Evolutionary conservation across 2,797 vertebrate species (phyloP), one percentile per base, ranked within the genome.

Genomic region (Sebastes goodei): DNA sequence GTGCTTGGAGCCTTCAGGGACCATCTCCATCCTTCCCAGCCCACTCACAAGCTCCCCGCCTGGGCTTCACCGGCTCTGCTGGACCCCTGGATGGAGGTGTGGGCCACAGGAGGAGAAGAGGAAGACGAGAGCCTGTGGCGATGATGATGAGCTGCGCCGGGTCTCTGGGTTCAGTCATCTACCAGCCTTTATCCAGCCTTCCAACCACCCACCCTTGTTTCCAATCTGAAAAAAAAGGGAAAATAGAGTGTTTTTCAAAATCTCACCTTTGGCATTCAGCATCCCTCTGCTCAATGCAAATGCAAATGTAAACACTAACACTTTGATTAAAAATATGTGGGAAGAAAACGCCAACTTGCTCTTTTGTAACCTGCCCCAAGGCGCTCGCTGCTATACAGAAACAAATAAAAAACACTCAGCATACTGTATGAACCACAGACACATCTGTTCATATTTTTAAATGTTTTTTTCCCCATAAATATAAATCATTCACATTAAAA

Each of bases 291-390:
- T 92, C 91, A 86, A 94, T 94, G 92, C 90, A 93, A 94, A 95
- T 94, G 91, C 91, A 92, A 93, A 94, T 94, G 92, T 92, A 94
- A 94, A 95, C 92, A 91, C 91, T 92, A 93, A 91, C 90, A 93
- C 94, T 94, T 94, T 94, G 94, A 95, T 94, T 94, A 94, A 92
- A 94, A 93, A 93, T 92, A 92, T 93, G 93, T 93, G 93, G 91
- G 92, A 93, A 92, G 92, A 92, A 92, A 94, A 94, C 89, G 66
- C 88, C 93, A 94, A 93, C 92, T 91, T 92, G 92, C 89, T 93
- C 93, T 93, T 94, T 92, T 89, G 88, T 91, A 94, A 94, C 94
- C 92, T 78, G 86, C 92, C 94, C 82, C 68, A 85, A 89, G 94
- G 93, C 93, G 12, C 85, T 87, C 42, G 29, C 86, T 86, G 85